Evolutionary conservation across 1,140 invertebrate genomes (phyloP).

Genomic region (Tetragonula clypearis): DNA sequence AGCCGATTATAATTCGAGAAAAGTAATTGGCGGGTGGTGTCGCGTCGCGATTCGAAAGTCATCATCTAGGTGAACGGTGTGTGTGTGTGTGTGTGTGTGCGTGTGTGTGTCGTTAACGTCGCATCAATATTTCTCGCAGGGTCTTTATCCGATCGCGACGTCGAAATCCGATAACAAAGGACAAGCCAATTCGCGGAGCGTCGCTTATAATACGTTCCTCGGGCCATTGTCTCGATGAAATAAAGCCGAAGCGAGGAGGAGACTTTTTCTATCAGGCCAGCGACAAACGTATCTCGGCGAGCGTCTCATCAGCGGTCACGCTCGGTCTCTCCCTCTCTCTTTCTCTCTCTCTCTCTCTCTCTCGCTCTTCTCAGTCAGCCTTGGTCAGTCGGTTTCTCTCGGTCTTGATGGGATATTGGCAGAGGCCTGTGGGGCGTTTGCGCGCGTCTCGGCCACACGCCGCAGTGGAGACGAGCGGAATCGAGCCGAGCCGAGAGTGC

Average conservation of each 20-base stretch:
- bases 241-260: slow-evolving; percentile 8
- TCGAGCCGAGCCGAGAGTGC: slow-evolving; percentile 17
- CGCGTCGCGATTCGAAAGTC: neutral
- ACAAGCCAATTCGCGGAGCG: slow-evolving; percentile 29
- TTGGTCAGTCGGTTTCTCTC: neutral
- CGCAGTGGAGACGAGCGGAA: neutral
- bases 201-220: slow-evolving; percentile 25
- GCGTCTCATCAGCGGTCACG: slow-evolving; percentile 42
- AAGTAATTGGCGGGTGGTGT: neutral
- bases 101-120: slow-evolving; percentile 17
- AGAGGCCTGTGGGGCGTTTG: slow-evolving; percentile 54
- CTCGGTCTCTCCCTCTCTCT: neutral
- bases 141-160: slow-evolving; percentile 44
- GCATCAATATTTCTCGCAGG: slow-evolving; percentile 40
- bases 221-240: slow-evolving; percentile 38
- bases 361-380: neutral
- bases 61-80: neutral
- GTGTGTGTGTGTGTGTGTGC: neutral
- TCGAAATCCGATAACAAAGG: slow-evolving; percentile 46
- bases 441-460: neutral
- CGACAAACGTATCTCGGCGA: slow-evolving; percentile 54
- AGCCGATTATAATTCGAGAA: neutral
- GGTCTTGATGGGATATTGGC: slow-evolving; percentile 41
- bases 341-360: neutral
- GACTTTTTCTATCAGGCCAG: slow-evolving; percentile 42